Conservation (phyloP, 2,113 vertebrate genomes). For the Cichladusa arquata region DNA sequence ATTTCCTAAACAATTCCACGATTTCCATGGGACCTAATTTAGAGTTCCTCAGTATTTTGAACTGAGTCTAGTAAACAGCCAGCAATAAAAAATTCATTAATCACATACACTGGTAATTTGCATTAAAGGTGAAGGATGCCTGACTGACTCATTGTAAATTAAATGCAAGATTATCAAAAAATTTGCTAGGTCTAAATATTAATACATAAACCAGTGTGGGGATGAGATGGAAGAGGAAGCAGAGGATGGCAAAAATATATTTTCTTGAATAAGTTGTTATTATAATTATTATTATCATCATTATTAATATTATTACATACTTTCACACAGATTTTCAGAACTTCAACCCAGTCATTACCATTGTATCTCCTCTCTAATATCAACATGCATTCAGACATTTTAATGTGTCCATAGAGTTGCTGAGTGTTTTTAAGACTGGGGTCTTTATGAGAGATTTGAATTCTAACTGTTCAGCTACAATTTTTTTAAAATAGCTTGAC, state of each 20-base stretch:
- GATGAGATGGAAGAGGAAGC: not conserved
- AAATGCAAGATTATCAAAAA: not conserved
- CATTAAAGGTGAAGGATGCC: not conserved
- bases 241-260: not conserved
- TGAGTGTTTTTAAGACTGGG: no score
- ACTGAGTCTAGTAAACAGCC: not conserved
- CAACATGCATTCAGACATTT: no score
- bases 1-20: not conserved
- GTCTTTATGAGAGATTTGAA: no score
- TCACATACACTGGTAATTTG: not conserved
- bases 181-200: not conserved
- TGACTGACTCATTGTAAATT: not conserved
- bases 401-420: no score
- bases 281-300: not conserved
- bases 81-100: not conserved
- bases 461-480: no score
- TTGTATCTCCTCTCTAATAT: no score
- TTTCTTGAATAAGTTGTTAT: not conserved
- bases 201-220: not conserved
- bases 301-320: not conserved
- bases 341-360: no score
- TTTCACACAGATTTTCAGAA: not conserved
- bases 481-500: not conserved
- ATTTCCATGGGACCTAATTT: not conserved
- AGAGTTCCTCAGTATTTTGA: not conserved